Evolutionary conservation across 2,113 vertebrate species (phyloP).

Genomic region (Lagopus muta): DNA sequence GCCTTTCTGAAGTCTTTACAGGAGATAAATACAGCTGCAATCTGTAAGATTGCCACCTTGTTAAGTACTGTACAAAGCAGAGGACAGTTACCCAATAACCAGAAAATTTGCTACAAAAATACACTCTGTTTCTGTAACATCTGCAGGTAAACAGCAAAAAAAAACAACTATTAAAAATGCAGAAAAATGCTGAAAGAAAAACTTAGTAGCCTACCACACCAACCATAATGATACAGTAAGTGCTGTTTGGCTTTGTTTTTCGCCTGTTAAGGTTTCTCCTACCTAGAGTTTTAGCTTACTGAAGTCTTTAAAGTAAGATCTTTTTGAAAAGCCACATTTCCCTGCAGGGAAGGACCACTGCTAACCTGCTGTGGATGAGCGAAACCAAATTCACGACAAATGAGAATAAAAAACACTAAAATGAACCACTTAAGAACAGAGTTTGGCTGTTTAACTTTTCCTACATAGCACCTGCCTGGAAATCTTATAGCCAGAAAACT

Average conservation of each 20-base stretch:
- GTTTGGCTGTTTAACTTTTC: conserved; percentile 6
- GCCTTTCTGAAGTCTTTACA: conserved; percentile 67
- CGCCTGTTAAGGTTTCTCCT: neutral
- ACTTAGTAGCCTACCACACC: neutral
- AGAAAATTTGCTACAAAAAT: conserved; percentile 68
- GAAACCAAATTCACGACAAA: conserved; percentile 22
- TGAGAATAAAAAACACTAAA: conserved; percentile 25
- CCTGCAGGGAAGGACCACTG: neutral
- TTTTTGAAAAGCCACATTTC: conserved; percentile 9
- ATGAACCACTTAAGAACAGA: conserved; percentile 33
- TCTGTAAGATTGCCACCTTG: conserved; percentile 66
- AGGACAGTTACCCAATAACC: conserved; percentile 63
- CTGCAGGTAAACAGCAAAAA: conserved; percentile 51
- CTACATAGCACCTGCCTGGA: neutral
- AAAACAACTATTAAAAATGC: conserved; percentile 26
- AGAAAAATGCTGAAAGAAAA: conserved; percentile 55
- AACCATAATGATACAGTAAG: conserved; percentile 50
- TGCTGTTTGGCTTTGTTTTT: conserved; percentile 49
- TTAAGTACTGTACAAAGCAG: conserved; percentile 61
- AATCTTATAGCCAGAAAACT: conserved; percentile 2
- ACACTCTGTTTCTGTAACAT: conserved; percentile 39
- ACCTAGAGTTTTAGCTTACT: neutral
- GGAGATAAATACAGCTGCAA: conserved; percentile 66
- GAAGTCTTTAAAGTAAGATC: neutral
- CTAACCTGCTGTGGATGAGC: neutral